Evolutionary conservation across 2,888 invertebrate species (phyloP), one percentile per base, ranked within the genome.

Genomic region (Parasteatoda lunata): DNA sequence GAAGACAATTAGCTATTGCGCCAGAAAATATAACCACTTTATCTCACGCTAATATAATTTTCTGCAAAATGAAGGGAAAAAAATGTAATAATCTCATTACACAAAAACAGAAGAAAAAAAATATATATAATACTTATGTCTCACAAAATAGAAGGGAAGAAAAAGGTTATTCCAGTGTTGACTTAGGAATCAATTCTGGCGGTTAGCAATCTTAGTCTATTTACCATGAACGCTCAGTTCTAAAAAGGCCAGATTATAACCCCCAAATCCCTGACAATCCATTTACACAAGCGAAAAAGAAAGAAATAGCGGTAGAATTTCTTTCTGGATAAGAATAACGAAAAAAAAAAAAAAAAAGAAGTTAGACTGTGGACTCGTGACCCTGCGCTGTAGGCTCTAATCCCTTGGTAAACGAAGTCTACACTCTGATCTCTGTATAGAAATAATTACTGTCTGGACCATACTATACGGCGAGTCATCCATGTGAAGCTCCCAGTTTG

Each of bases 231-330:
- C 64, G 49, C 59, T 75, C 65, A 79, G 77, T 64, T 69, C 84
- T 85, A 86, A 86, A 85, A 86, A 86, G 59, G 85, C 70, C 77
- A 86, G 80, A 86, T 86, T 86, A 86, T 86, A 80, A 77, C 85
- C 80, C 30, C 80, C 71, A 80, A 86, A 86, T 80, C 84, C 80
- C 52, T 7, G 15, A 66, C 77, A 80, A 80, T 75, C 85, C 85
- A 80, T 86, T 86, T 86, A 80, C 80, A 80, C 85, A 77, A 77
- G 85, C 84, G 79, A 69, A 70, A 79, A 79, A 79, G 30, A 69
- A 79, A 71, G 80, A 77, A 86, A 80, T 80, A 80, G 70, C 84
- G 47, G 80, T 79, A 68, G 52, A 7, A 7, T 45, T 72, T 52
- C 13, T 54, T 30, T n/a, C 72, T 5, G 8, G 11, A 72, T 52